Conservation (phyloP, 2,888 invertebrate species). For the Physocephala rufipes region DNA sequence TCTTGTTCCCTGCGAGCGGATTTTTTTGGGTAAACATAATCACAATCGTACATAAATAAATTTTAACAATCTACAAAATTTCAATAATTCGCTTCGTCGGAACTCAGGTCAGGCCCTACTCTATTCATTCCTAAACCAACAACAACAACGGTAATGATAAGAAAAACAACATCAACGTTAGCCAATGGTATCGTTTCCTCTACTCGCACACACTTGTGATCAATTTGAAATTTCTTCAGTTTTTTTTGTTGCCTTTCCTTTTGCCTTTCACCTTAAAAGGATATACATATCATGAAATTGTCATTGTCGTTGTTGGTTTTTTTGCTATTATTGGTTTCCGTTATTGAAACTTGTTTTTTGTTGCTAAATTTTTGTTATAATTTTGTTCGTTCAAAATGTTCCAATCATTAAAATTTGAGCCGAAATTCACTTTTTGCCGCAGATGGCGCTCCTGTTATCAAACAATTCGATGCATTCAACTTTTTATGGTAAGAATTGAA, state of each 20-base stretch:
- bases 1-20: not conserved
- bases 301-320: slow-evolving; percentile 5
- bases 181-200: not conserved
- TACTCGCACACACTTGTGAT: not conserved
- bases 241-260: too few species aligned
- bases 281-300: not conserved
- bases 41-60: slow-evolving; percentile 19
- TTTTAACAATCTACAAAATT: slow-evolving; percentile 12
- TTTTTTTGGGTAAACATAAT: slow-evolving; percentile 9
- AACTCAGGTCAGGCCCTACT: too few species aligned
- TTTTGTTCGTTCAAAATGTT: slow-evolving; percentile 22
- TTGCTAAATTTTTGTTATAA: not conserved
- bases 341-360: not conserved
- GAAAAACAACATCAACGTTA: too few species aligned
- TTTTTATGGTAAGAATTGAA: not conserved
- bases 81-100: not conserved
- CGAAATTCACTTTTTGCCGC: slow-evolving; percentile 7
- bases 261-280: not conserved
- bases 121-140: too few species aligned
- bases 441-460: slow-evolving; percentile 15
- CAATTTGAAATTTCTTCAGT: not conserved
- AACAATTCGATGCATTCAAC: not conserved
- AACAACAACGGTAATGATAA: too few species aligned
- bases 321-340: not conserved
- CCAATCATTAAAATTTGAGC: slow-evolving; percentile 3